These are phyloP conservation scores for Tachina fera DNA, from an alignment of 2,888 invertebrate species.

Conservation along the genomic window DNA sequence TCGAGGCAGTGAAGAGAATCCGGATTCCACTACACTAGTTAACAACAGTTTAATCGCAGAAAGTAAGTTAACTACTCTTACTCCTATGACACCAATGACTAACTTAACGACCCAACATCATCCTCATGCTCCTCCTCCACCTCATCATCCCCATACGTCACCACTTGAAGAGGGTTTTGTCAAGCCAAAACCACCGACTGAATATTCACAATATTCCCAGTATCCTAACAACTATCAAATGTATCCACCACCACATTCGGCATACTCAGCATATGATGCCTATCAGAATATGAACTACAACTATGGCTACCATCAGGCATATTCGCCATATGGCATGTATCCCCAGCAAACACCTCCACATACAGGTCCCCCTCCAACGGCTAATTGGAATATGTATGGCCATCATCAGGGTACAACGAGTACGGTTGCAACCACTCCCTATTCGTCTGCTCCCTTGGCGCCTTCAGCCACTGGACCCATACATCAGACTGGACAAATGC, in stretches of 20 bases:
- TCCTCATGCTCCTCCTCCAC: slow-evolving; percentile 74
- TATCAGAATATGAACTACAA: slow-evolving; percentile 83
- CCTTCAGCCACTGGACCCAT: slow-evolving; percentile 72
- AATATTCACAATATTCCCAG: slow-evolving; percentile 81
- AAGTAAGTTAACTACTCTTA: slow-evolving; percentile 82
- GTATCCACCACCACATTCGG: slow-evolving; percentile 82
- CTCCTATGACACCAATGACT: slow-evolving; percentile 83
- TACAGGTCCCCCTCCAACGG: slow-evolving; percentile 82
- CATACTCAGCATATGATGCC: slow-evolving; percentile 82
- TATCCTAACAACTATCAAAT: slow-evolving; percentile 83
- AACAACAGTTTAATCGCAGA: slow-evolving; percentile 84
- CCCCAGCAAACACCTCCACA: slow-evolving; percentile 83
- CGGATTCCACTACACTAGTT: slow-evolving; percentile 88
- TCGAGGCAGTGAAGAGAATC: slow-evolving; percentile 86
- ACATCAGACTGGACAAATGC: slow-evolving; percentile 71
- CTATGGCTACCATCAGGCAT: slow-evolving; percentile 82
- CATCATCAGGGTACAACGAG: slow-evolving; percentile 78
- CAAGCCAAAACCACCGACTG: slow-evolving; percentile 82
- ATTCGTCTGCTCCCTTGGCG: slow-evolving; percentile 77
- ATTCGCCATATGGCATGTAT: slow-evolving; percentile 83
- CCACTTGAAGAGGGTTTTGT: slow-evolving; percentile 82
- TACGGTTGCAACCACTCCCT: slow-evolving; percentile 68
- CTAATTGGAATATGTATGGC: slow-evolving; percentile 87
- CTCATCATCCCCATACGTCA: slow-evolving; percentile 71
- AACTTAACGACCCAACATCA: slow-evolving; percentile 79